Percentiles rank a stretch among this genome's conserved stretches.
phyloP scores from a whole-genome alignment of 2,113 vertebrate genomes.

The Brachypodius melanocephalos region DNA sequence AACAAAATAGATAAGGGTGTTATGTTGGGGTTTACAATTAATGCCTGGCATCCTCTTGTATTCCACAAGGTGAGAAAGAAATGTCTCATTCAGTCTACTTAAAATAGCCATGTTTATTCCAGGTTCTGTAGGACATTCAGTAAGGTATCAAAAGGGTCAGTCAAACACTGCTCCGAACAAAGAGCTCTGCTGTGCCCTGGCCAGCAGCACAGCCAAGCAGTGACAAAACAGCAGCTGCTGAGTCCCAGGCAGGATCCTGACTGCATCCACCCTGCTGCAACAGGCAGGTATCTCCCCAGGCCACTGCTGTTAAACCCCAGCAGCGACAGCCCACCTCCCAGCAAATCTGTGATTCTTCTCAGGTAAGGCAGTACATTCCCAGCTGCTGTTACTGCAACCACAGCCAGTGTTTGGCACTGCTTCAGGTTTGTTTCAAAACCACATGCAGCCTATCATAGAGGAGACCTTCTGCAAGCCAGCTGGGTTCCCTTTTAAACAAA shows the following conservation, averaged over 20 bases:
- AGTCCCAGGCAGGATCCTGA: not conserved
- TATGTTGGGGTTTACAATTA: not conserved
- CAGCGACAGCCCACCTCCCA: not conserved
- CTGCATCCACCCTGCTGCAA: not conserved
- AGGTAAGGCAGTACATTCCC: not conserved
- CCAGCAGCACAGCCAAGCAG: not conserved
- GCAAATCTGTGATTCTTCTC: not conserved
- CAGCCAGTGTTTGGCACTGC: not conserved
- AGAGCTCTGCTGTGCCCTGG: not conserved
- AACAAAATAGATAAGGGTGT: not conserved
- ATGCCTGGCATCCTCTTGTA: not conserved
- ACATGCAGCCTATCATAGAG: not conserved
- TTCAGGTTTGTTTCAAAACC: constrained; percentile 23
- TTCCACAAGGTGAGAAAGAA: not conserved
- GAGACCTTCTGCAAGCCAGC: constrained; percentile 37
- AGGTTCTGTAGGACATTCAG: not conserved
- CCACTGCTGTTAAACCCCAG: not conserved
- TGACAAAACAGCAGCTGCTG: not conserved
- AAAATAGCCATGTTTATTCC: not conserved
- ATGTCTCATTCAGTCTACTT: not conserved
- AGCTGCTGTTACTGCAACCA: constrained; percentile 12
- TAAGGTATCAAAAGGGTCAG: not conserved
- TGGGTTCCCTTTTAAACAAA: constrained; percentile 28
- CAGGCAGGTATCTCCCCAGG: not conserved
- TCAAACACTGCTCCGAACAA: not conserved